Base-by-base conservation (phyloP, 2,113 vertebrate species). In the Pelecanoides urinatrix region DNA sequence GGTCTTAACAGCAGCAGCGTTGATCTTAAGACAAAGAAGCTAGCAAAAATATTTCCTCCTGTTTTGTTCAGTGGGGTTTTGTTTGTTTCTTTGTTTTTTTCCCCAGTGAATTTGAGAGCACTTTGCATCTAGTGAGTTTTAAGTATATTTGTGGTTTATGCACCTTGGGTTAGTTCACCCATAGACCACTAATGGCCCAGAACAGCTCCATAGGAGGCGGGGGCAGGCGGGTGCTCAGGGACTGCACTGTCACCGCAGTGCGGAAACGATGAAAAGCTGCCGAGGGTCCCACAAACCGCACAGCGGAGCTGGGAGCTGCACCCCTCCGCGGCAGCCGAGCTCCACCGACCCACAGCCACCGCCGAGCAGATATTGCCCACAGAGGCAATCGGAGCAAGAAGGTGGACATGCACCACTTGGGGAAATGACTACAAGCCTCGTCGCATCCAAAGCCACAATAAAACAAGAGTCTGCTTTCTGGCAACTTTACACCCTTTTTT, bases 291-390 rank as follows among this genome's bases (percentile, higher is more conserved):
- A 62, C 22, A 56, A 32, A 66, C 8, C 10, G 4, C 34, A 11
- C 1, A 4, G 14, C 38, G 65, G 16, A n/a, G 15, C 30, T n/a
- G 62, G 67, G 38, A 75, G 49, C 38, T 65, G 63, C 67, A 52
- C 3, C 30, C 25, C 61, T 50, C 21, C 0, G 1, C 1, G 1
- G 45, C 25, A 49, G 62, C 38, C 1, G 0, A 40, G 23, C 44
- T 42, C 34, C 44, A 18, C 44, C 1, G 0, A 47, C 44, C 45
- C 30, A 26, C 5, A 4, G 27, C 34, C 59, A 55, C 30, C 1
- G 2, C 45, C 1, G 1, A 25, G 19, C 30, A 22, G n/a, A 61
- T 26, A 34, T 62, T 61, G 65, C 50, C 42, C 53, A 18, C 53
- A 47, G 59, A 63, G 25, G 13, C 59, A 50, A 40, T 29, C 1